phyloP scores from a whole-genome alignment of 2,113 vertebrate genomes.

The Dermatemys mawii region DNA sequence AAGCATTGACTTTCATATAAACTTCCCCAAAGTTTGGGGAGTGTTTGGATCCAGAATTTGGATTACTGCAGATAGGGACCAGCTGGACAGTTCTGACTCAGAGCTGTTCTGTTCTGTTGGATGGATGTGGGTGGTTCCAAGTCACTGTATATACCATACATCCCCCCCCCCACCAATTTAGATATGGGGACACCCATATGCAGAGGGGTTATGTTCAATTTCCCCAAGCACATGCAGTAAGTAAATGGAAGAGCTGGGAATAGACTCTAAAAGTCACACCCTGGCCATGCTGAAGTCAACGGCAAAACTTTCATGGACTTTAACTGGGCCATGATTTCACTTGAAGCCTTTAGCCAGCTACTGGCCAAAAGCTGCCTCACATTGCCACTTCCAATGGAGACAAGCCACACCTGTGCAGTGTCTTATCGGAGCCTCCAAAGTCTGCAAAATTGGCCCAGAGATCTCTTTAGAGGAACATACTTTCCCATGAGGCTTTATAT shows the following conservation, averaged over 20 bases:
- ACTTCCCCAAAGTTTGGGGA: background rate
- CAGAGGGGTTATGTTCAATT: background rate
- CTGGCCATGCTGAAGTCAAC: background rate
- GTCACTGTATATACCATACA: background rate
- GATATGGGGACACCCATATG: background rate
- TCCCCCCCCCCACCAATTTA: background rate
- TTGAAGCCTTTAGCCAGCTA: background rate
- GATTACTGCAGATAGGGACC: background rate
- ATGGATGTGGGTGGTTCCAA: background rate
- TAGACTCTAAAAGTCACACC: background rate
- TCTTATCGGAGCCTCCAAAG: background rate
- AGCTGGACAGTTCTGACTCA: background rate
- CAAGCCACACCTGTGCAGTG: background rate
- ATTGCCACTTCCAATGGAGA: background rate
- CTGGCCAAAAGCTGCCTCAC: fast-evolving
- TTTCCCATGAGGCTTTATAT: background rate
- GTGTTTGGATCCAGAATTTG: background rate
- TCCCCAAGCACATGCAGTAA: background rate
- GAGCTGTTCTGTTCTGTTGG: background rate
- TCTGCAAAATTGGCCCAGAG: background rate
- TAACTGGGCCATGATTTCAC: fast-evolving
- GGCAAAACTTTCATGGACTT: background rate
- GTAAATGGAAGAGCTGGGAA: background rate
- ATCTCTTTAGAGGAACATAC: fast-evolving
- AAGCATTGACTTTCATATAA: background rate